Conservation (phyloP, 1,140 invertebrate genomes). For the Meteorus sp. region DNA sequence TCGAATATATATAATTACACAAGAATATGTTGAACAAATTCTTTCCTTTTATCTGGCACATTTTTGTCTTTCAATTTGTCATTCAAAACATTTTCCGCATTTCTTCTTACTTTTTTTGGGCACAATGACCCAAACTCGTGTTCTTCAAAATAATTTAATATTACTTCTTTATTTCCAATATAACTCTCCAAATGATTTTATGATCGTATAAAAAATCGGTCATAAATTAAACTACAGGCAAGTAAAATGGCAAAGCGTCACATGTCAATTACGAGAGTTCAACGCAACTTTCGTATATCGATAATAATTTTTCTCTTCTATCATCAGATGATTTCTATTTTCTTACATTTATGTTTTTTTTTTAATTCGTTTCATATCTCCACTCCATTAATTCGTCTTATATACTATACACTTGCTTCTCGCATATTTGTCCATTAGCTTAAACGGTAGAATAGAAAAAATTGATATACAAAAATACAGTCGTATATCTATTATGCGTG, state of each 20-base stretch:
- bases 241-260: constrained; percentile 45
- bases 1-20: constrained; percentile 42
- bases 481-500: constrained; percentile 30
- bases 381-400: background rate
- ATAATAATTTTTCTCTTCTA: too few species aligned
- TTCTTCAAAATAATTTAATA: background rate
- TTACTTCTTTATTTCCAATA: background rate
- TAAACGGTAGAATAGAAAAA: constrained; percentile 52
- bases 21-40: constrained; percentile 21
- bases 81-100: too few species aligned
- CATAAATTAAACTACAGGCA: constrained; percentile 29
- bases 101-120: too few species aligned
- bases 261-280: too few species aligned
- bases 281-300: too few species aligned
- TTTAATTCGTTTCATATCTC: background rate
- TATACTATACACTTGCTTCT: background rate
- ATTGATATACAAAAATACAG: constrained; percentile 58
- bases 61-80: too few species aligned
- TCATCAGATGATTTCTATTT: too few species aligned
- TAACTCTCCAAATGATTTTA: constrained; percentile 30
- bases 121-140: too few species aligned
- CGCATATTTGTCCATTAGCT: constrained; percentile 21
- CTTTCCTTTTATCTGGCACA: too few species aligned
- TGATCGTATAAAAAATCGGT: constrained; percentile 26
- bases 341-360: background rate